Evolutionary conservation across 1,140 invertebrate species (phyloP).

Genomic region (Drosophila pallidifrons): DNA sequence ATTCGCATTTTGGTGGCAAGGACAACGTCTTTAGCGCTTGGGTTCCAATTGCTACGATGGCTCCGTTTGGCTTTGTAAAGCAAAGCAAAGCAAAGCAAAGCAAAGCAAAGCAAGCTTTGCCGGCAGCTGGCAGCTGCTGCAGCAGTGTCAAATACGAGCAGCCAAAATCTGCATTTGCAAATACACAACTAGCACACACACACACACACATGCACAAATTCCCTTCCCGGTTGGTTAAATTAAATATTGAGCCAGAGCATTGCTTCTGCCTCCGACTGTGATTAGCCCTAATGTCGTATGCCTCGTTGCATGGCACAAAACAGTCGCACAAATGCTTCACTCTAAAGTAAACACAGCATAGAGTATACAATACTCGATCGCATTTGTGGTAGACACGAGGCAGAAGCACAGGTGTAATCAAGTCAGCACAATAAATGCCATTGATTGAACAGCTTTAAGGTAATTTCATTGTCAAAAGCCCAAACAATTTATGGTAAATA

Average conservation of each 20-base stretch:
- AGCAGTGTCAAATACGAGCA: conserved; percentile 34
- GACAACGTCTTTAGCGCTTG: conserved; percentile 24
- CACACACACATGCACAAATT: not conserved
- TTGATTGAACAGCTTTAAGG: conserved; percentile 32
- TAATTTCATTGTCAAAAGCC: conserved; percentile 32
- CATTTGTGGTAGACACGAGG: not conserved
- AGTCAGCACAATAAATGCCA: conserved; percentile 14
- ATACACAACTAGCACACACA: conserved; percentile 23
- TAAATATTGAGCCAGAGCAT: conserved; percentile 58
- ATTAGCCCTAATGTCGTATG: conserved; percentile 47
- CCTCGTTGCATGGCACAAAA: conserved; percentile 18
- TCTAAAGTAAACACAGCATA: not conserved
- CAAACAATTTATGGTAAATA: conserved; percentile 43
- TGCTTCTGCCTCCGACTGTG: conserved; percentile 23
- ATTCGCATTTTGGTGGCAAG: conserved; percentile 37
- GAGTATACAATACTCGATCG: too few species aligned
- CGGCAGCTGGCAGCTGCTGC: conserved; percentile 25
- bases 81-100: too few species aligned
- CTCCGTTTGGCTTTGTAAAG: conserved; percentile 23
- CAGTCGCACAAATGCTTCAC: not conserved
- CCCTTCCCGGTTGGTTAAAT: conserved; percentile 30
- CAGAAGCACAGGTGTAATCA: conserved; percentile 4
- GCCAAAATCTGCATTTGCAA: conserved; percentile 39
- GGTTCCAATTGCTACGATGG: conserved; percentile 12
- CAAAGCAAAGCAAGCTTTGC: conserved; percentile 1